Percentiles rank a stretch among this genome's conserved stretches.
These are phyloP conservation scores for Ophthalmotilapia sp. DNA, from an alignment of 2,113 vertebrate species.

Conservation along the genomic window DNA sequence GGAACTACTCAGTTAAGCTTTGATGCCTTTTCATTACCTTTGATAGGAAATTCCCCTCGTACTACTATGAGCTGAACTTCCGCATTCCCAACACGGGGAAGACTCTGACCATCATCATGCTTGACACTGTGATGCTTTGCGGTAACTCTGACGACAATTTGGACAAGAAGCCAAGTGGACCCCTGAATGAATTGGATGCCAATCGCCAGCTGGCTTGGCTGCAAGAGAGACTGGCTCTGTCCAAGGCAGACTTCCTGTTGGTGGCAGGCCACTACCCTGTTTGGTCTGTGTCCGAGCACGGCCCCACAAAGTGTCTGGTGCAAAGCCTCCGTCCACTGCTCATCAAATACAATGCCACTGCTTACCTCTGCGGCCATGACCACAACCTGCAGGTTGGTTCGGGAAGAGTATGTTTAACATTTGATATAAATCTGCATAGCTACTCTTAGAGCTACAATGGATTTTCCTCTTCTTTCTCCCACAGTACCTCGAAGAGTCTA, in stretches of 20 bases:
- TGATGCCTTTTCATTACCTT: neutral
- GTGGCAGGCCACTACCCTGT: constrained; percentile 88
- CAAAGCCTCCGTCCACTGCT: constrained; percentile 75
- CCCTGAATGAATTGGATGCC: constrained; percentile 45
- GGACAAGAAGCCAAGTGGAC: constrained; percentile 64
- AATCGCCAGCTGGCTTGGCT: constrained; percentile 81
- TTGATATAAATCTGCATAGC: neutral
- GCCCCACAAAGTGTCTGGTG: constrained; percentile 82
- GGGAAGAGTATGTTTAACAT: neutral
- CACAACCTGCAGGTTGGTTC: constrained; percentile 85
- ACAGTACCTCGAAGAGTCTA: constrained; percentile 78
- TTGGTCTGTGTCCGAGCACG: constrained; percentile 87
- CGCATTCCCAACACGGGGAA: constrained; percentile 72
- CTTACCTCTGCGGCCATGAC: constrained; percentile 87
- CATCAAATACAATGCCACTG: constrained; percentile 74
- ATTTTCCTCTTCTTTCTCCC: neutral
- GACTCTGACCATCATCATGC: constrained; percentile 80
- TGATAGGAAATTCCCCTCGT: constrained; percentile 76
- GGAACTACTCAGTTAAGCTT: neutral
- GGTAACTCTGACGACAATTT: constrained; percentile 79
- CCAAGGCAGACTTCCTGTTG: constrained; percentile 80
- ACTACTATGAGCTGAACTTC: constrained; percentile 83
- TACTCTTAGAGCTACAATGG: neutral
- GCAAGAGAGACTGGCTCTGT: constrained; percentile 70
- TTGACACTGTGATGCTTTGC: constrained; percentile 84